phyloP scores from a whole-genome alignment of 1,140 invertebrate species.

The Homalodisca vitripennis region DNA sequence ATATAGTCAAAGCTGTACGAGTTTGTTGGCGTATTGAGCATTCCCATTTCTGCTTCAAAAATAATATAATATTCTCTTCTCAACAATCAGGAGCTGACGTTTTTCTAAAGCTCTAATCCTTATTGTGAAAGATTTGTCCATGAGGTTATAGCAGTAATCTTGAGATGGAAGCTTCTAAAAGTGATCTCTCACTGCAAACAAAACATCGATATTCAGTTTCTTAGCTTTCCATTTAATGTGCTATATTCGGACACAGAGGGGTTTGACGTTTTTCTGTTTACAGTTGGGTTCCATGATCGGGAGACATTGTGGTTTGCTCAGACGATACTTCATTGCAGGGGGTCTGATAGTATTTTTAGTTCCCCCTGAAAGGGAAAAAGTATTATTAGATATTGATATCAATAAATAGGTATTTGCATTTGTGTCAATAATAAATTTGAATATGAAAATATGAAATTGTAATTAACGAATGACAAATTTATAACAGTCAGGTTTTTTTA shows the following conservation, averaged over 20 bases:
- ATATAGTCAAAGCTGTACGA: background rate
- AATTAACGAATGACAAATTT: no score
- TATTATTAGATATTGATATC: constrained; percentile 9
- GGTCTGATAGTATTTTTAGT: background rate
- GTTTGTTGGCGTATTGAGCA: background rate
- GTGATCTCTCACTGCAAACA: background rate
- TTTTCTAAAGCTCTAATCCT: no score
- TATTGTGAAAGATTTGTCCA: no score
- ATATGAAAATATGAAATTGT: background rate
- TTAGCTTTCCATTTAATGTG: background rate
- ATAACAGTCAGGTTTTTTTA: no score
- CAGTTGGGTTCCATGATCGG: background rate
- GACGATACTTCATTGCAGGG: background rate
- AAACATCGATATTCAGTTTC: background rate
- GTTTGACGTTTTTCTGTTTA: background rate
- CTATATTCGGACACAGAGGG: background rate
- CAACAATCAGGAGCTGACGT: no score
- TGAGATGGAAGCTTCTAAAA: no score
- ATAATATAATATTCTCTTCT: no score
- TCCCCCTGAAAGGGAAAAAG: constrained; percentile 2
- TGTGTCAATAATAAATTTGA: background rate
- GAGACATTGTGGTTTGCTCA: background rate
- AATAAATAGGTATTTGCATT: background rate
- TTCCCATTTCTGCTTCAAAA: background rate
- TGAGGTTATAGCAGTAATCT: no score